These are phyloP conservation scores for Leucoraja erinaceus DNA, from an alignment of 2,113 vertebrate genomes.

Conservation along the genomic window DNA sequence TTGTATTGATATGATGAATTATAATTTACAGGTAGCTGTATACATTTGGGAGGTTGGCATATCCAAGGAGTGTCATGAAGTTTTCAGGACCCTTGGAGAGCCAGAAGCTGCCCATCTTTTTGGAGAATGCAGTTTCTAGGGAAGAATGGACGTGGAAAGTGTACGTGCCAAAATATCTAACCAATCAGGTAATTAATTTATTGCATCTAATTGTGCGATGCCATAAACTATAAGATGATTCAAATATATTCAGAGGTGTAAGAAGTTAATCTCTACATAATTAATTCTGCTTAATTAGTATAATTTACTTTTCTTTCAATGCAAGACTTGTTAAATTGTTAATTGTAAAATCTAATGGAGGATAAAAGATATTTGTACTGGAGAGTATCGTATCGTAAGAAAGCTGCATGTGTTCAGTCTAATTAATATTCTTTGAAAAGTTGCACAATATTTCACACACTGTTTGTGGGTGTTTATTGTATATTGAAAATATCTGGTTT, in stretches of 20 bases:
- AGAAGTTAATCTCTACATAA: background rate
- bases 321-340: background rate
- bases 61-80: conserved; percentile 88
- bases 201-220: background rate
- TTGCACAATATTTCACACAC: background rate
- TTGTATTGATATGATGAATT: conserved; percentile 41
- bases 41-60: conserved; percentile 85
- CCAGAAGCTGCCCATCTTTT: conserved; percentile 87
- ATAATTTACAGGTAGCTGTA: conserved; percentile 83
- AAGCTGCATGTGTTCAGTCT: background rate
- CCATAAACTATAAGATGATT: background rate
- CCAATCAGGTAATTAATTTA: conserved; percentile 71
- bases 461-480: background rate
- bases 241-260: background rate
- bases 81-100: conserved; percentile 82
- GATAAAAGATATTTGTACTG: background rate
- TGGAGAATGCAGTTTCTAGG: conserved; percentile 89
- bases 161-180: conserved; percentile 80
- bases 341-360: background rate
- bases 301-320: background rate
- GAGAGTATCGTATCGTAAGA: background rate
- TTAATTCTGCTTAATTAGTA: background rate
- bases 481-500: background rate
- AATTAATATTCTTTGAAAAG: background rate
- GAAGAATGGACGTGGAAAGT: conserved; percentile 91